Percentiles rank a stretch among this genome's conserved stretches.
These are phyloP conservation scores for Temnothorax curvispinosus DNA, from an alignment of 1,140 invertebrate species.

Conservation along the genomic window DNA sequence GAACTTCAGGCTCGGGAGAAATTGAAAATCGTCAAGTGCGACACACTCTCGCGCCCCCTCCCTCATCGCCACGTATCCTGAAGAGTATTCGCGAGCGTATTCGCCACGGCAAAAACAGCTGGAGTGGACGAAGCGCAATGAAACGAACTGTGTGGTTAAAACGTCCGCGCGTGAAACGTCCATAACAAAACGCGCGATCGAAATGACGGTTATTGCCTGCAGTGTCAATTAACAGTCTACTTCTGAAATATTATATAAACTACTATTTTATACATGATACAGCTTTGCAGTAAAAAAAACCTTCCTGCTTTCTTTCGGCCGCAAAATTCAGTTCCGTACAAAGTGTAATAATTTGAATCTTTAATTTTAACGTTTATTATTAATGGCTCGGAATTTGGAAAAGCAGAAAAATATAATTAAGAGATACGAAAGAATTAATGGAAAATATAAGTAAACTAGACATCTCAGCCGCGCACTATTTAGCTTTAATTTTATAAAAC, in stretches of 20 bases:
- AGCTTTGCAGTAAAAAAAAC: neutral
- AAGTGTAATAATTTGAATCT: neutral
- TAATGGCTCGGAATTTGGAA: neutral
- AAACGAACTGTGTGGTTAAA: slow-evolving; percentile 24
- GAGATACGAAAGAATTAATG: neutral
- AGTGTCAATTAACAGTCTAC: neutral
- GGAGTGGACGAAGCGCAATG: slow-evolving; percentile 23
- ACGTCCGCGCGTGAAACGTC: neutral
- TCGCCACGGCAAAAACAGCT: slow-evolving; percentile 34
- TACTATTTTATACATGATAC: neutral
- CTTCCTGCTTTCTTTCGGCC: neutral
- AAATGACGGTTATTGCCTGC: neutral
- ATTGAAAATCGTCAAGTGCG: slow-evolving; percentile 67
- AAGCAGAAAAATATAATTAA: neutral
- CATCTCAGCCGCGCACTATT: no score
- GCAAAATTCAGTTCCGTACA: neutral
- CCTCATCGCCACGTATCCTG: slow-evolving; percentile 29
- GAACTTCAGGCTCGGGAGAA: slow-evolving; percentile 50
- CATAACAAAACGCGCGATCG: slow-evolving; percentile 12
- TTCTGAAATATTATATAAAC: neutral
- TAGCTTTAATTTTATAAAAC: no score
- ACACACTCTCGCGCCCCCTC: slow-evolving; percentile 54
- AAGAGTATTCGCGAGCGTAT: slow-evolving; percentile 25
- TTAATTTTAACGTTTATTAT: neutral
- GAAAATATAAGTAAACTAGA: neutral